Evolutionary conservation across 2,113 vertebrate species (phyloP), one percentile per base, ranked within the genome.

Genomic region (Carassius gibelio): DNA sequence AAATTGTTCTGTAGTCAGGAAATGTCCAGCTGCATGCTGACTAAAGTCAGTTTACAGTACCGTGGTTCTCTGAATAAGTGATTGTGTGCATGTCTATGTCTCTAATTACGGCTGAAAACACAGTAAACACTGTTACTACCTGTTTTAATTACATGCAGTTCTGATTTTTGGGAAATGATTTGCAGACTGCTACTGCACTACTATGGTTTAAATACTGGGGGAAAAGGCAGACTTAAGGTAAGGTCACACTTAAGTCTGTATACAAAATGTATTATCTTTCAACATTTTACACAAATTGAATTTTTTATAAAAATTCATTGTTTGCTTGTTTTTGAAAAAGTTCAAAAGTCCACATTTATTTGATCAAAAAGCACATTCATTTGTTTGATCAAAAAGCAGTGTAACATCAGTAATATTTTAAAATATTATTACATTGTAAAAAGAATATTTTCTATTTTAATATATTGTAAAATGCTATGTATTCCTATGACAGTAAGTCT

Each of bases 1-100:
- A 84, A 71, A 57, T 17, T 84, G 69, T 79, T 80, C 23, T 11
- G n/a, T 48, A 50, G 77, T 45, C 11, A 76, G 38, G 62, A 87
- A 75, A 85, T 3, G 17, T 26, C 30, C 19, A 57, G 8, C 30
- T 75, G 10, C 30, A 48, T 66, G n/a, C 11, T 82, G 23, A 55
- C 36, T n/a, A 52, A 17, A 59, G 42, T 7, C 36, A 52, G 64
- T 85, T 42, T 81, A 34, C 26, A 74, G 17, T 23, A 59, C 52
- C 9, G 10, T 21, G 21, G 8, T 42, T 42, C 38, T 42, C 38
- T 45, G 8, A 17, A 15, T 64, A 50, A 75, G 72, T 26, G 77
- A 23, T 3, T 79, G 21, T 15, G 57, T 64, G 34, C 6, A 4
- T 42, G 77, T 23, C 6, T 45, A 14, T 8, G 38, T 64, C 5